Evolutionary conservation across 2,113 vertebrate species (phyloP), one percentile per base, ranked within the genome.

Genomic region (Tychaedon coryphoeus): DNA sequence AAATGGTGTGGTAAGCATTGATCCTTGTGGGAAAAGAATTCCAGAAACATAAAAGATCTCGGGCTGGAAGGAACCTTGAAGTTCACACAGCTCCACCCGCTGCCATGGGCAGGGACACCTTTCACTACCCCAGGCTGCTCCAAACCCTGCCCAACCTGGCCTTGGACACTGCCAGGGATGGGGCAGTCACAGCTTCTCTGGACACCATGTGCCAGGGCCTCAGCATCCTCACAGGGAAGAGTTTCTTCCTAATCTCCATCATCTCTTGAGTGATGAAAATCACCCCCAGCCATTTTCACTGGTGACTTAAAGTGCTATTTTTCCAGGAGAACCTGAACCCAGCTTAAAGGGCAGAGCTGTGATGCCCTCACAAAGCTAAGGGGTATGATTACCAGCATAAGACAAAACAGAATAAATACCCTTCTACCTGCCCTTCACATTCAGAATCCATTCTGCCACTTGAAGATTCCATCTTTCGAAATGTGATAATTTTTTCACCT

Each of bases 71-170:
- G 43, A 36, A 50, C 26, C 12, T 50, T 65, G 23, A 65, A 33
- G 22, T 36, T 57, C 66, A 57, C 9, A 12, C 31, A 42, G 42
- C 12, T 12, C 34, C 14, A 72, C 6, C 7, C 38, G 7, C 19
- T 48, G n/a, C 19, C 54, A 56, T 9, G 65, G 19, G 24, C 42
- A 72, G 4, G 5, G 26, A 72, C 26, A 73, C 51, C 8, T 72
- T 8, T 5, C 60, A 36, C 33, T 14, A 1, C 1, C 5, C 26
- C 60, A 58, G 45, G 28, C 0, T 73, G 67, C 23, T 45, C 60
- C 60, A 43, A 73, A 23, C 33, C 45, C 51, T 5, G 6, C 2
- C 76, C 86, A 38, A 0, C 19, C 60, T 20, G 28, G 28, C 15
- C 36, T 38, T 20, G 53, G 8, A 20, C 53, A 53, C 5, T n/a